Evolutionary conservation across 1,140 invertebrate genomes (phyloP).

Genomic region (Papilio machaon): DNA sequence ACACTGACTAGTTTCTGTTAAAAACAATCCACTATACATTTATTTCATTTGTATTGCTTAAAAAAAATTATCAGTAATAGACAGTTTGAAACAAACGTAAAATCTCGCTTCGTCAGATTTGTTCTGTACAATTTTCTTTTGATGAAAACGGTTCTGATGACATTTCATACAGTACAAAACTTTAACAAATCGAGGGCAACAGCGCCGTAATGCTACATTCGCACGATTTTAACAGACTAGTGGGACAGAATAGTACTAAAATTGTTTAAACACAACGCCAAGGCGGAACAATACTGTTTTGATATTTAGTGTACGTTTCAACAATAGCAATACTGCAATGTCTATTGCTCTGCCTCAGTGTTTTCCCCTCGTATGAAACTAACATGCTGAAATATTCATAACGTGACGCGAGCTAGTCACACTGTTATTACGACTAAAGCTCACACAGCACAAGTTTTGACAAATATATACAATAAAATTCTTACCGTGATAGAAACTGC

Average conservation of each 20-base stretch:
- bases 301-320: too few relatives aligned
- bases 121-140: neutral
- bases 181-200: neutral
- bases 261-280: too few relatives aligned
- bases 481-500: neutral
- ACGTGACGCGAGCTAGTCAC: slow-evolving; percentile 6
- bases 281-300: too few relatives aligned
- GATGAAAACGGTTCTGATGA: neutral
- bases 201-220: neutral
- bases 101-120: neutral
- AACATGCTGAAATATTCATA: slow-evolving; percentile 4
- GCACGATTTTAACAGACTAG: too few relatives aligned
- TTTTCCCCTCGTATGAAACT: neutral
- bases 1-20: too few relatives aligned
- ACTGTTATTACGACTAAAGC: neutral
- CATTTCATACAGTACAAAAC: neutral
- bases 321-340: too few relatives aligned
- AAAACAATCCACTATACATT: too few relatives aligned
- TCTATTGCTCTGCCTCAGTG: neutral
- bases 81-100: neutral
- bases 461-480: neutral
- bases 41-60: too few relatives aligned
- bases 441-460: neutral
- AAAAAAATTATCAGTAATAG: too few relatives aligned
- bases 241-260: too few relatives aligned